Percentiles rank a stretch among this genome's conserved stretches.
Evolutionary conservation across 53 echinoderm and acorn worm species (phyloP).

Genomic region (Pentamera pediparva): DNA sequence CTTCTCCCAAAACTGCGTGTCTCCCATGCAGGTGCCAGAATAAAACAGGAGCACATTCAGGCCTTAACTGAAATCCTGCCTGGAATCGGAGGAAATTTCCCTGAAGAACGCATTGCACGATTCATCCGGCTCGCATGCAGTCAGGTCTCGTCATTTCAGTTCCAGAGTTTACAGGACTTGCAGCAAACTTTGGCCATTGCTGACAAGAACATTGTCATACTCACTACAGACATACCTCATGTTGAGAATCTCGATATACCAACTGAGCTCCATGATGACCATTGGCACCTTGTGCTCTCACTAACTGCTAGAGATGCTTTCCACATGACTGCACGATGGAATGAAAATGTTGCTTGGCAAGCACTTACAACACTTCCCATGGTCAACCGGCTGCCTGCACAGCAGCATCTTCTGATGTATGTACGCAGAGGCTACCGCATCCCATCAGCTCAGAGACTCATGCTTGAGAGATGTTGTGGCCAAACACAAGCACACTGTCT

Average conservation of each 20-base stretch:
- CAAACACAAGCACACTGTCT: slow-evolving; percentile 40
- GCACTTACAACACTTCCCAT: background rate
- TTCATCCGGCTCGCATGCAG: background rate
- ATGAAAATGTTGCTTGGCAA: slow-evolving; percentile 2
- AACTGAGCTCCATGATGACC: background rate
- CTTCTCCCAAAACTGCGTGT: background rate
- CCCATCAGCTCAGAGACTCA: slow-evolving; percentile 10
- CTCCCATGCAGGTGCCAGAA: background rate
- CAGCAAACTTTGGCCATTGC: background rate
- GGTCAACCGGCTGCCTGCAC: slow-evolving; percentile 4
- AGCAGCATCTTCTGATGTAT: slow-evolving; percentile 17
- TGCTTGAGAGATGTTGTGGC: slow-evolving; percentile 37
- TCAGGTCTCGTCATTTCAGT: background rate
- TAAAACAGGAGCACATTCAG: background rate
- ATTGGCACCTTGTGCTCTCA: slow-evolving; percentile 7
- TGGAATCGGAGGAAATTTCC: background rate
- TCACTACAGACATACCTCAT: background rate
- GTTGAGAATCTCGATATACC: background rate
- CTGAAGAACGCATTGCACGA: background rate
- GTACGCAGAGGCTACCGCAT: slow-evolving; percentile 28
- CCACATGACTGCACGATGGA: background rate
- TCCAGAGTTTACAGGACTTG: background rate
- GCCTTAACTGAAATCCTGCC: background rate
- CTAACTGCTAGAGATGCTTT: background rate
- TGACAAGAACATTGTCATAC: background rate